Base-by-base conservation (phyloP, 2,113 vertebrate genomes). In the Tympanuchus pallidicinctus region DNA sequence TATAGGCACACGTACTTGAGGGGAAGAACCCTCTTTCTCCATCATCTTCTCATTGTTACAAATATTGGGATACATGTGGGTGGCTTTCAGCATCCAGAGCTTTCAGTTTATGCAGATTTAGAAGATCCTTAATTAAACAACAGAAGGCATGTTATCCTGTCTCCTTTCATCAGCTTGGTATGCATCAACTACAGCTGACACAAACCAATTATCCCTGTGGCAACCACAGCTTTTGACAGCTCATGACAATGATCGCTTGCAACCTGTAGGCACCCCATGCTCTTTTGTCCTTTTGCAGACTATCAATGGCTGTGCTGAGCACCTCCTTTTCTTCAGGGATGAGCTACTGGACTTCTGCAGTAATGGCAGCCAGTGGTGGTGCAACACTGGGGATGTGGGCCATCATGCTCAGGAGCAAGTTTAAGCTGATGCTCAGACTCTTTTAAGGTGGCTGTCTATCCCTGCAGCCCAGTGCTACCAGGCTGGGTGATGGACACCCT, bases 171-270 rank as follows among this genome's bases (percentile, higher is more conserved):
- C 95, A 91, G 69, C 86, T 89, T 91, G 94, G 89, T 94, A 80
- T 86, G 81, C 92, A 66, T 96, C 94, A 81, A 36, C 92, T 95
- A 86, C 95, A 95, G 85, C 94, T 96, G 96, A 75, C 94, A 91
- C 92, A 95, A 94, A 89, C 80, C 90, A 96, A 92, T 93, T 94
- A 96, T 95, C 93, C 94, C 94, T 95, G 94, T 95, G 94, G 90
- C 95, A 96, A 89, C 90, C 84, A 88, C 56, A 86, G 93, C 61
- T 84, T 96, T 94, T 95, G 96, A 94, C 88, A 87, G 82, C 71
- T 93, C 90, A 86, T 90, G 86, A 96, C 88, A 93, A 65, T 74
- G 77, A 77, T 81, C 2, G 0, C 86, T 96, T 91, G 89, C 84
- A 87, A 93, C 84, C 66, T 74, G 75, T 67, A 93, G 82, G 72